Conservation (phyloP, 2,113 vertebrate genomes). For the Naja naja region DNA sequence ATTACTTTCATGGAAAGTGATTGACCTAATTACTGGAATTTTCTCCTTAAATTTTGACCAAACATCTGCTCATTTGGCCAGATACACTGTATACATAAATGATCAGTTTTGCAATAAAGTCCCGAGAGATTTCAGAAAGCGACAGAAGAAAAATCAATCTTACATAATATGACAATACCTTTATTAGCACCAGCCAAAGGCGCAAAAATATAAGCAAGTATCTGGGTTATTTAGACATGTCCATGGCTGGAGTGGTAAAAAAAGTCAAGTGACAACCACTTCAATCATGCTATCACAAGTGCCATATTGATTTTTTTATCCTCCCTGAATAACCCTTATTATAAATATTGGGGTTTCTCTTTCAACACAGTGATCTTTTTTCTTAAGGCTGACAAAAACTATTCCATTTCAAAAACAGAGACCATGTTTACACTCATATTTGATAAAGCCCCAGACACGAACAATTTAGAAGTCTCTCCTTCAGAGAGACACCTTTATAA, state of each 20-base stretch:
- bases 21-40: not conserved
- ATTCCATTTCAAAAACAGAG: not conserved
- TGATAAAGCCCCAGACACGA: not conserved
- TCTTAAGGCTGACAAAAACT: not conserved
- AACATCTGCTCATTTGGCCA: not conserved
- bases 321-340: not conserved
- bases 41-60: not conserved
- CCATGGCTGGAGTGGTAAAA: not conserved
- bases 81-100: too few relatives aligned
- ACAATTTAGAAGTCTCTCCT: slow-evolving; percentile 30
- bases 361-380: not conserved
- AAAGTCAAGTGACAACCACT: not conserved
- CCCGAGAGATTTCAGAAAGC: not conserved
- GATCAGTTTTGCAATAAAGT: not conserved
- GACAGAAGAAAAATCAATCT: not conserved
- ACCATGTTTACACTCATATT: not conserved
- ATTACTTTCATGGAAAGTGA: not conserved
- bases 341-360: not conserved
- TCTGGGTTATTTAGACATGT: not conserved
- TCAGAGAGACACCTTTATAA: slow-evolving; percentile 14
- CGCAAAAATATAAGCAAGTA: not conserved
- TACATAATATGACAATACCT: not conserved
- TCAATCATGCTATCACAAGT: not conserved
- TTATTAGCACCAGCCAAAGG: not conserved
- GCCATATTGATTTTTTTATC: not conserved